Evolutionary conservation across 1,140 invertebrate genomes (phyloP).

Genomic region (Sinella curviseta): DNA sequence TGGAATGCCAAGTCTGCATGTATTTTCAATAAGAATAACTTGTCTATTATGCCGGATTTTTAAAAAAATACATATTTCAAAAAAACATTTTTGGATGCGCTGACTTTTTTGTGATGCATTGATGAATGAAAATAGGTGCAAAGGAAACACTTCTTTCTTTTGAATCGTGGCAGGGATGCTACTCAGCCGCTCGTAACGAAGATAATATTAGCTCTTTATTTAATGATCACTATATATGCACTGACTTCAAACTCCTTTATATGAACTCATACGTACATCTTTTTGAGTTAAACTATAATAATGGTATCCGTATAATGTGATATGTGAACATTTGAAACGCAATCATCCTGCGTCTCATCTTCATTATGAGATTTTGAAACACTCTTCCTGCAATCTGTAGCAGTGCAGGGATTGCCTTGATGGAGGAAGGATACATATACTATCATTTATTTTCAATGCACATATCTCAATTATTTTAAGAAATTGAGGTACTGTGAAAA

Average conservation of each 20-base stretch:
- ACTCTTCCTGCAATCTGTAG: not conserved
- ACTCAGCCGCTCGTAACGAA: constrained; percentile 6
- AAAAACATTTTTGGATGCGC: not conserved
- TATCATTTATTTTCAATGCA: not conserved
- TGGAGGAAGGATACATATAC: not conserved
- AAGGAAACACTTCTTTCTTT: not conserved
- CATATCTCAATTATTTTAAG: not conserved
- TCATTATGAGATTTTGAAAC: constrained; percentile 2
- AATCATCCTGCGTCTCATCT: constrained; percentile 6
- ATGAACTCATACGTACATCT: not conserved
- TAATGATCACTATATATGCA: not conserved
- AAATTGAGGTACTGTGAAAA: not conserved
- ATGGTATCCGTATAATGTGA: too few relatives aligned
- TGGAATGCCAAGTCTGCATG: not conserved
- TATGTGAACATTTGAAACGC: not conserved
- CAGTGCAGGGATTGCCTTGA: constrained; percentile 3
- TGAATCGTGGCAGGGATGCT: not conserved
- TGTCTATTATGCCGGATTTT: not conserved
- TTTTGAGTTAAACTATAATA: not conserved
- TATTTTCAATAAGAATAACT: not conserved
- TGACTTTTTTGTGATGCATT: not conserved
- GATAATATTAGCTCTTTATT: not conserved
- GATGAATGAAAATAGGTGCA: not conserved
- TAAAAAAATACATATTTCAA: not conserved
- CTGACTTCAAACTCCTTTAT: not conserved